phyloP scores from a whole-genome alignment of 2,113 vertebrate species.

The Ictalurus punctatus region DNA sequence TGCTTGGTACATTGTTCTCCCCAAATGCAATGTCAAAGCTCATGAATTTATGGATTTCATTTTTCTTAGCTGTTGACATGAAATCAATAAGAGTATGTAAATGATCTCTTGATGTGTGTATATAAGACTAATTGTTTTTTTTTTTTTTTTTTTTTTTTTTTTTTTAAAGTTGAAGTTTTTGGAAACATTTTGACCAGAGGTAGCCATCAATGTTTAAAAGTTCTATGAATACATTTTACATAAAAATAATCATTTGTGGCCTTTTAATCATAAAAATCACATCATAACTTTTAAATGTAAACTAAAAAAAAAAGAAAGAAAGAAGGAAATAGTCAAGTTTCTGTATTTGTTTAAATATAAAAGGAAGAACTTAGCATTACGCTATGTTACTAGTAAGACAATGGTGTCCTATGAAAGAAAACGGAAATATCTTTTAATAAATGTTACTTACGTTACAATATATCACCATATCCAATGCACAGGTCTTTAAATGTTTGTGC shows the following conservation, averaged over 20 bases:
- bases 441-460: not conserved
- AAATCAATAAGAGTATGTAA: slow-evolving; percentile 52
- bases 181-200: slow-evolving; percentile 18
- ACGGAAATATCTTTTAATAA: not conserved
- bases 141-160: too few species aligned
- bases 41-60: slow-evolving; percentile 65
- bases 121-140: not conserved
- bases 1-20: slow-evolving; percentile 48
- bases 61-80: slow-evolving; percentile 49
- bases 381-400: not conserved
- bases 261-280: not conserved
- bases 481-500: not conserved
- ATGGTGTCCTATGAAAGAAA: not conserved
- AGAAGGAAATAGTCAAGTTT: slow-evolving; percentile 8
- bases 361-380: not conserved
- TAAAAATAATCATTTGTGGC: not conserved
- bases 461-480: not conserved
- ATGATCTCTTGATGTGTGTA: slow-evolving; percentile 37
- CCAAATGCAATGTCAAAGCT: slow-evolving; percentile 28
- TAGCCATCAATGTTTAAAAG: slow-evolving; percentile 16
- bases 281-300: not conserved
- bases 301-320: not conserved
- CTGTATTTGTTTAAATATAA: not conserved
- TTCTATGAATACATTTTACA: not conserved
- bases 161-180: not conserved